Evolutionary conservation across 1,140 invertebrate species (phyloP).

Genomic region (Drosophila repletoides): DNA sequence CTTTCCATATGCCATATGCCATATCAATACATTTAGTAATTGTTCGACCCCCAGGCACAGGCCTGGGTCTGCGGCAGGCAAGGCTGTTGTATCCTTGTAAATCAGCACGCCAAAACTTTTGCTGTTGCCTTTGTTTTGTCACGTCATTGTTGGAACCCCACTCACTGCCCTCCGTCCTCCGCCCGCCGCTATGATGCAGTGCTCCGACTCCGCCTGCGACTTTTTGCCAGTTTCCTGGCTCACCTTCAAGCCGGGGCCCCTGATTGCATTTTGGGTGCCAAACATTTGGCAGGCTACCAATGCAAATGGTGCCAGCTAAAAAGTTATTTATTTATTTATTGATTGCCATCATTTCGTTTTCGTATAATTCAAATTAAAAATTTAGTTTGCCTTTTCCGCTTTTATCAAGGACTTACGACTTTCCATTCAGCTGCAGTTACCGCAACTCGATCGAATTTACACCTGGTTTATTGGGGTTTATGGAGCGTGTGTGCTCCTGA

Average conservation of each 20-base stretch:
- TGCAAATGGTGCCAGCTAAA: constrained; percentile 34
- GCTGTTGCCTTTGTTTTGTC: constrained; percentile 43
- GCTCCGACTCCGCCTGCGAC: constrained; percentile 6
- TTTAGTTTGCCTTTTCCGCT: constrained; percentile 5
- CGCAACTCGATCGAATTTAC: constrained; percentile 21
- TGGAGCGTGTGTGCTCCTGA: constrained; percentile 14
- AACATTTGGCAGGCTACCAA: constrained; percentile 25
- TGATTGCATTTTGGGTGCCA: constrained; percentile 19
- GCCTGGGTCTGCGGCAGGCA: constrained; percentile 5
- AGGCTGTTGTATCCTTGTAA: constrained; percentile 51
- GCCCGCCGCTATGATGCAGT: constrained; percentile 6
- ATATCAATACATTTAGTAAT: constrained; percentile 28
- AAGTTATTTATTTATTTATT: constrained; percentile 52
- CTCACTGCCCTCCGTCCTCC: neutral
- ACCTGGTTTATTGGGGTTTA: constrained; percentile 8
- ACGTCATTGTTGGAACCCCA: constrained; percentile 31
- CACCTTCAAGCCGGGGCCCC: constrained; percentile 12
- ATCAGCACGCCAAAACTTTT: constrained; percentile 45
- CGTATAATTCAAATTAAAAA: constrained; percentile 37
- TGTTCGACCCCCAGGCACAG: neutral
- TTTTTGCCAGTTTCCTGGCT: constrained; percentile 23
- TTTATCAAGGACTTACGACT: constrained; percentile 28
- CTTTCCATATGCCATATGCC: constrained; percentile 4
- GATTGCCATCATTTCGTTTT: constrained; percentile 40
- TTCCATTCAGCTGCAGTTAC: constrained; percentile 16